Evolutionary conservation across 2,888 invertebrate genomes (phyloP).

Genomic region (Drosophila aldrichi): DNA sequence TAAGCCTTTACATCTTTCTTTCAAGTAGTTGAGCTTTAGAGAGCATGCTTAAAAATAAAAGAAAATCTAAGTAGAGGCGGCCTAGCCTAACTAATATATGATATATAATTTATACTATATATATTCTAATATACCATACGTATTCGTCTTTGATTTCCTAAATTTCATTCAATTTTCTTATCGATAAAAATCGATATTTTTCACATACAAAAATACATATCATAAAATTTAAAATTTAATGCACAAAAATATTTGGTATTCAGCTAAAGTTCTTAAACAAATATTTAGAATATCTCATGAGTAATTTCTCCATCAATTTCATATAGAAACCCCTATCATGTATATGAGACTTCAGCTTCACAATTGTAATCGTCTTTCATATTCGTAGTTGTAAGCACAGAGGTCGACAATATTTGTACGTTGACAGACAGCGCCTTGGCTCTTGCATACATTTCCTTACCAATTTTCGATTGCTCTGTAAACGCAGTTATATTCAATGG

Average conservation of each 20-base stretch:
- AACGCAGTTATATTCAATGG: not conserved
- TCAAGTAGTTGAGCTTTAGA: not conserved
- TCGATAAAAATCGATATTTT: not conserved
- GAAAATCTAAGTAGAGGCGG: no score
- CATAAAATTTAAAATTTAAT: not conserved
- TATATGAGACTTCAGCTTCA: not conserved
- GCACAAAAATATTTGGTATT: not conserved
- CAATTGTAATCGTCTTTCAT: not conserved
- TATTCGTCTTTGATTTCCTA: not conserved
- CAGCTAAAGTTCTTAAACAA: not conserved
- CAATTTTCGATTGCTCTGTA: not conserved
- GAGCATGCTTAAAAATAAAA: no score
- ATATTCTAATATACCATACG: not conserved
- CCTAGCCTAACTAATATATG: no score
- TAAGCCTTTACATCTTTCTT: not conserved
- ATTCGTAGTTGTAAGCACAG: not conserved
- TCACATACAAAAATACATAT: not conserved
- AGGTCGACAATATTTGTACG: not conserved
- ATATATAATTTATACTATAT: not conserved
- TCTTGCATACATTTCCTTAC: not conserved
- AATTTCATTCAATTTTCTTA: not conserved
- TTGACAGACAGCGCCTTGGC: slow-evolving; percentile 6
- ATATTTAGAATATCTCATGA: not conserved
- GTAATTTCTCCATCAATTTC: not conserved
- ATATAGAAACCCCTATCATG: not conserved